Evolutionary conservation across 1,140 invertebrate species (phyloP).

Genomic region (Camponotus vicinus): DNA sequence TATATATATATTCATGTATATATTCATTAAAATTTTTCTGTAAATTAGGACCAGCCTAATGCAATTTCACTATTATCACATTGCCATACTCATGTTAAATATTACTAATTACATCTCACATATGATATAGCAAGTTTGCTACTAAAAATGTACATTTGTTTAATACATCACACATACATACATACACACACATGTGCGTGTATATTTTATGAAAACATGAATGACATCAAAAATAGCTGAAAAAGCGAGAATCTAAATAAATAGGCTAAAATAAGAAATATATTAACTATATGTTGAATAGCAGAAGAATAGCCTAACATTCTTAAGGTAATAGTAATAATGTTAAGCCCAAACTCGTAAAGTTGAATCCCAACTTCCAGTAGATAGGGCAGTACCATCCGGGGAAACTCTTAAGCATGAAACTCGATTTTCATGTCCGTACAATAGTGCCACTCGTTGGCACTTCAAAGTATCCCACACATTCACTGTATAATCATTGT

Average conservation of each 20-base stretch:
- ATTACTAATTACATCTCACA: conserved; percentile 19
- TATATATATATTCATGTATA: not conserved
- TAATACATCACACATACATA: not conserved
- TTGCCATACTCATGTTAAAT: conserved; percentile 39
- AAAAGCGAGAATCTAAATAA: conserved; percentile 30
- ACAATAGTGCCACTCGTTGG: conserved; percentile 95
- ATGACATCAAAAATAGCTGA: conserved; percentile 20
- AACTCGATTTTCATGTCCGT: conserved; percentile 99
- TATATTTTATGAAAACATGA: conserved; percentile 25
- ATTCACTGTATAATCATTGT: conserved; percentile 99
- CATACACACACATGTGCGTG: not conserved
- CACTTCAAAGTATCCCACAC: conserved; percentile 99
- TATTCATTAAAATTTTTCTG: conserved; percentile 72
- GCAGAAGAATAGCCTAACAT: not conserved
- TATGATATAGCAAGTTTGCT: conserved; percentile 15
- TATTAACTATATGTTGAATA: conserved; percentile 13
- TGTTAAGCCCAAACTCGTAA: conserved; percentile 91
- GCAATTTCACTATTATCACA: conserved; percentile 70
- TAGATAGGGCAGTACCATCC: conserved; percentile 98
- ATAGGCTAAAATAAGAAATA: conserved; percentile 33
- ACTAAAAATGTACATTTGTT: not conserved
- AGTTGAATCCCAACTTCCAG: conserved; percentile 99
- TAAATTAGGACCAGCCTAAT: conserved; percentile 81
- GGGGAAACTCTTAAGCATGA: conserved; percentile 98
- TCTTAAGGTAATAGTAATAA: conserved; percentile 15